phyloP scores from a whole-genome alignment of 2,113 vertebrate genomes.

The Sinocyclocheilus rhinocerous region DNA sequence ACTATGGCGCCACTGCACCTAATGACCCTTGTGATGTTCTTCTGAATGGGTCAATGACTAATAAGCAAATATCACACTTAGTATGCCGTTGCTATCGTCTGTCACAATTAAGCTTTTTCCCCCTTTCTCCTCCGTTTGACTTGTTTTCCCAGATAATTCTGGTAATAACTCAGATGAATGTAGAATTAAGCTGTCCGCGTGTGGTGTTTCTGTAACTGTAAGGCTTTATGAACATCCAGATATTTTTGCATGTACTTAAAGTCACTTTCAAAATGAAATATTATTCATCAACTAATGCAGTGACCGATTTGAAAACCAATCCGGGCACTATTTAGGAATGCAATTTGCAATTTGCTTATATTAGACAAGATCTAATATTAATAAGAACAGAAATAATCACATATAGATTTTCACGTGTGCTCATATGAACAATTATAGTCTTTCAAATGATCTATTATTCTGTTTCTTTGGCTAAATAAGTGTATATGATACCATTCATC shows the following conservation, averaged over 20 bases:
- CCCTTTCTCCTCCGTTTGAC: neutral
- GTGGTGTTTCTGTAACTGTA: neutral
- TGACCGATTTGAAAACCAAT: slow-evolving; percentile 7
- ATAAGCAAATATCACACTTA: slow-evolving; percentile 63
- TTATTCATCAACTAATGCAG: slow-evolving; percentile 22
- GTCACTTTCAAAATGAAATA: slow-evolving; percentile 4
- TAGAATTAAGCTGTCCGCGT: slow-evolving; percentile 12
- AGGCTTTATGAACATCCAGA: neutral
- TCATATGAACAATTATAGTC: slow-evolving; percentile 70
- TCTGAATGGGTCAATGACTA: slow-evolving; percentile 62
- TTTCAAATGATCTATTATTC: slow-evolving; percentile 74
- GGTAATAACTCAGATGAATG: slow-evolving; percentile 16
- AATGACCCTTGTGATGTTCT: slow-evolving; percentile 67
- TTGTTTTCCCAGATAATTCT: slow-evolving; percentile 26
- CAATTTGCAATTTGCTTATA: slow-evolving; percentile 30
- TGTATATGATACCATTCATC: slow-evolving; percentile 80
- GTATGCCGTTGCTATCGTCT: slow-evolving; percentile 52
- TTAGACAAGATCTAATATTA: slow-evolving; percentile 55
- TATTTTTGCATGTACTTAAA: neutral
- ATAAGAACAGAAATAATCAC: slow-evolving; percentile 32
- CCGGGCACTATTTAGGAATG: neutral
- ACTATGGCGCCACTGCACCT: slow-evolving; percentile 57
- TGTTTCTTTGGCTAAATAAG: slow-evolving; percentile 75
- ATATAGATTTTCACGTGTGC: slow-evolving; percentile 67
- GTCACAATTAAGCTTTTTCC: slow-evolving; percentile 58